phyloP scores from a whole-genome alignment of 2,113 vertebrate genomes.

The Suricata suricatta region DNA sequence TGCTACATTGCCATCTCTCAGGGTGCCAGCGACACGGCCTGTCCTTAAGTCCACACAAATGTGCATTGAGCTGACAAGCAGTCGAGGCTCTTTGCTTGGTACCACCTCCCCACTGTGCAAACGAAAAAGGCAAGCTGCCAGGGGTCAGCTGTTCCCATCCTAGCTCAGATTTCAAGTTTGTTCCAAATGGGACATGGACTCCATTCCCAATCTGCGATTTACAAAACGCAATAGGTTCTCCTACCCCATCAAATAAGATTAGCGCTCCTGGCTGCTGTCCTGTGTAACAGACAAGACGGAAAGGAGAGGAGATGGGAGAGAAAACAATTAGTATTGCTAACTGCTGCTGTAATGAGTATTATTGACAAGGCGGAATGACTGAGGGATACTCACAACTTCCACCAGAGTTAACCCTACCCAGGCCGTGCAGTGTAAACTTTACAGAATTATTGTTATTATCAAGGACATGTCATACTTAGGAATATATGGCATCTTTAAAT shows the following conservation, averaged over 20 bases:
- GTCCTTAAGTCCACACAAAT: accelerated
- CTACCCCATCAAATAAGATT: not conserved
- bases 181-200: not conserved
- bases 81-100: not conserved
- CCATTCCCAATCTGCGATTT: accelerated
- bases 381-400: not conserved
- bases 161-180: not conserved
- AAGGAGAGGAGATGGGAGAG: not conserved
- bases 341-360: not conserved
- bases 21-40: accelerated
- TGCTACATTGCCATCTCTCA: not conserved
- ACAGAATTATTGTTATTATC: constrained; percentile 55
- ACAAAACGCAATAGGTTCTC: not conserved
- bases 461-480: constrained; percentile 75
- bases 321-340: not conserved
- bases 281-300: accelerated
- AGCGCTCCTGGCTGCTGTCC: accelerated
- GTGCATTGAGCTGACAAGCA: accelerated
- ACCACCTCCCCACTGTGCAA: not conserved
- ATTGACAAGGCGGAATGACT: not conserved
- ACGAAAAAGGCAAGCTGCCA: not conserved
- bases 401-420: constrained; percentile 1
- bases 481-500: constrained; percentile 81
- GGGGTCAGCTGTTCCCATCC: accelerated
- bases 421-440: not conserved